These are phyloP conservation scores for Cepaea hortensis DNA, from an alignment of 2,888 invertebrate genomes.

Conservation along the genomic window DNA sequence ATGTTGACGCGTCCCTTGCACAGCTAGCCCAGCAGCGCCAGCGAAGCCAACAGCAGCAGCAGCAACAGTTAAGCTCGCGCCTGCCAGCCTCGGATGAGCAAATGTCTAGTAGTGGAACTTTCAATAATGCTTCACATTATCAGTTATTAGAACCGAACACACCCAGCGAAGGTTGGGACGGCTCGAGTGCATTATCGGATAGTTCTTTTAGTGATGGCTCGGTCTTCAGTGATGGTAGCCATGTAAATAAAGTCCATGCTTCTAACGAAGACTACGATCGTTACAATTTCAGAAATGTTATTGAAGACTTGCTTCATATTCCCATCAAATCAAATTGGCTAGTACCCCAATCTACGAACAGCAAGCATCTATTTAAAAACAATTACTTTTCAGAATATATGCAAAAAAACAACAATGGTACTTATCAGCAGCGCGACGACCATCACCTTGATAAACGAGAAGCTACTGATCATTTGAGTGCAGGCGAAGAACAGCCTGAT, in stretches of 20 bases:
- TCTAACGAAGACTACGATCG: not conserved
- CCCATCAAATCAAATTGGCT: not conserved
- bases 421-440: not conserved
- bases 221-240: not conserved
- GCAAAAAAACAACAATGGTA: not conserved
- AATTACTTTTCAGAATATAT: not conserved
- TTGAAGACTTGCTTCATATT: not conserved
- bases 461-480: not conserved
- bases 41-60: not conserved
- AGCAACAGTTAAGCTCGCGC: not conserved
- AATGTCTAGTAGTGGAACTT: not conserved
- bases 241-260: not conserved
- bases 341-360: no score
- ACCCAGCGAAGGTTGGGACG: not conserved
- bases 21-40: not conserved
- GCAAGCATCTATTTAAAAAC: not conserved
- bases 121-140: not conserved
- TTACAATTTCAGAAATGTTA: not conserved
- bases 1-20: not conserved
- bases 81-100: not conserved
- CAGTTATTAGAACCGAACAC: not conserved
- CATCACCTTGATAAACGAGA: constrained; percentile 21
- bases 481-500: not conserved
- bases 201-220: not conserved
- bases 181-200: not conserved